A percentile compares a stretch with the other conserved stretches of the same genome.
phyloP scores from a whole-genome alignment of 2,797 vertebrate species.

The Poeciliopsis paucimaculata region DNA sequence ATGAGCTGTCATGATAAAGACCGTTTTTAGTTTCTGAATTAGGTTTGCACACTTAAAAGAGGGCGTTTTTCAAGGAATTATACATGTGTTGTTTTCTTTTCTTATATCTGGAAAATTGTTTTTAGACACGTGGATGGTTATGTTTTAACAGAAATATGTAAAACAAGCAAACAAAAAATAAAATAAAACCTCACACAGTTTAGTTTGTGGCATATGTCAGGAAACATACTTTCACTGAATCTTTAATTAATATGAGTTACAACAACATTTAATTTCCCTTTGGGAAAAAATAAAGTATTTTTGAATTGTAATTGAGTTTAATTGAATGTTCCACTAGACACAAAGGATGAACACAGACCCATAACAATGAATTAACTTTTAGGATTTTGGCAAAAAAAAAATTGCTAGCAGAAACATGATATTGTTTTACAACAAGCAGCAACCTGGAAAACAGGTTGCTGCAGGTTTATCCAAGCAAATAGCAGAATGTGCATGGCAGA shows the following conservation, averaged over 20 bases:
- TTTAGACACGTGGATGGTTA: conserved; percentile 52
- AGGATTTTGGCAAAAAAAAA: conserved; percentile 22
- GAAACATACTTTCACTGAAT: conserved; percentile 36
- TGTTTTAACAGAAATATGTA: conserved; percentile 45
- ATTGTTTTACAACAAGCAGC: conserved; percentile 44
- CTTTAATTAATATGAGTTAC: no score
- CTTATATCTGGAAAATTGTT: conserved; percentile 44
- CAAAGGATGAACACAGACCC: conserved; percentile 62
- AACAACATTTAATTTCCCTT: no score
- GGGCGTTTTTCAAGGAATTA: conserved; percentile 26
- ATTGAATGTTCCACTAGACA: conserved; percentile 44
- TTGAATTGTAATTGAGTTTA: no score
- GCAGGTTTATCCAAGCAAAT: conserved; percentile 67
- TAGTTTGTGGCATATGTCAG: conserved; percentile 47
- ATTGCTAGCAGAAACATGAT: conserved; percentile 40
- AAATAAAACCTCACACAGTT: conserved; percentile 20
- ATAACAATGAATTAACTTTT: conserved; percentile 69
- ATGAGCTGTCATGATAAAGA: conserved; percentile 34
- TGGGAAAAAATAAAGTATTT: no score
- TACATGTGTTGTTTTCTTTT: conserved; percentile 30
- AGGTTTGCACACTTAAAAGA: conserved; percentile 36
- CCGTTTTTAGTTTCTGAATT: conserved; percentile 45
- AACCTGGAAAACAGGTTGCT: conserved; percentile 64
- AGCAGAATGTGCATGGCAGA: conserved; percentile 49
- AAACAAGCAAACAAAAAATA: conserved; percentile 7